Base-by-base conservation (phyloP, 2,888 invertebrate species). In the Lepidonotus clava region DNA sequence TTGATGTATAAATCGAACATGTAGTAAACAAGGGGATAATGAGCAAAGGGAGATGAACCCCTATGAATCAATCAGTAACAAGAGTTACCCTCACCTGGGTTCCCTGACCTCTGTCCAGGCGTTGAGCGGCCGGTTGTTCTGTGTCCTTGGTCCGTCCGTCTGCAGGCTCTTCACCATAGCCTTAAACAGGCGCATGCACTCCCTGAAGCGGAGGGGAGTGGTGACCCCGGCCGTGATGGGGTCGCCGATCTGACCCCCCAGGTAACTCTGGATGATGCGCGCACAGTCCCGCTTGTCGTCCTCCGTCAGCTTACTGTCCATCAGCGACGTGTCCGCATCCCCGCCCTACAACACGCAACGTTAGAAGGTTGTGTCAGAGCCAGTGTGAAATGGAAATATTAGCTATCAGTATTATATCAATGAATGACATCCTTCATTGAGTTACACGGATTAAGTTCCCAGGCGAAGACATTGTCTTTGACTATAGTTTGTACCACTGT, bases 141-240 rank as follows among this genome's bases (percentile, higher is more conserved):
- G 51, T 11, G 76, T 28, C 46, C n/a, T 28, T 46, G 41, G 80
- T 24, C 46, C 80, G 46, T 41, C 80, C 2, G 32, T 46, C 32
- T 80, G 28, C 28, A 24, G 71, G 4, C 36, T 36, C 80, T 80
- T 80, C 41, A 80, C 80, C 80, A 80, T 80, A n/a, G 80, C 28
- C 24, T 92, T 92, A 53, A 93, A 88, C 34, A 92, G 90, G 18
- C 89, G 90, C 86, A 93, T 87, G 88, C 92, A 93, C 89, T 93
- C 92, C 61, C 92, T 88, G 87, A 93, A 93, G 76, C 91, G 92
- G 87, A 90, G 90, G 4, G 92, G 92, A 83, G 90, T 90, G 24
- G 91, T 92, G n/a, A 93, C 86, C 92, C 92, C 93, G 89, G 92
- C 92, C 53, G 90, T 87, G 24, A 93, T 89, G 28, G 93, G 93